Evolutionary conservation across 2,888 invertebrate genomes (phyloP), one percentile per base, ranked within the genome.

Genomic region (Spilosoma lubricipeda): DNA sequence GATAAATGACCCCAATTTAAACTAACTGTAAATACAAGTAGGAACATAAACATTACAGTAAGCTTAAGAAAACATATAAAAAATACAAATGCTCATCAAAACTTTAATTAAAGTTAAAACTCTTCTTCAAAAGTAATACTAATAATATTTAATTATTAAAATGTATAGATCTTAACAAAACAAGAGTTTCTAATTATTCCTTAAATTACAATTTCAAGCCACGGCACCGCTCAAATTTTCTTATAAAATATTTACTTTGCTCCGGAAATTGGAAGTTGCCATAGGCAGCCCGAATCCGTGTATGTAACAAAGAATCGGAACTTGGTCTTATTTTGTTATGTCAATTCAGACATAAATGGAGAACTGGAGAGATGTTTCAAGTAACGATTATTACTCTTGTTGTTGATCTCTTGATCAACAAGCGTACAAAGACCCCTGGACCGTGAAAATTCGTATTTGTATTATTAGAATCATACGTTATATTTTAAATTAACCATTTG

Each of bases 191-290:
- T 63, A 63, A 30, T 30, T 63, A 63, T 63, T 30, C 63, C 8
- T 18, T 30, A 18, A 63, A 30, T 30, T 63, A 27, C 63, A 27
- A 30, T 63, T 30, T 63, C 63, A 63, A 30, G 18, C 30, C 30
- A 63, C 63, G 18, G 30, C 18, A 18, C 48, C 48, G 48, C 15
- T 63, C 30, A 63, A 72, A 78, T 72, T 75, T 36, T 15, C 45
- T 63, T 63, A 63, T 13, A 30, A 63, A 30, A 63, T 63, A 63
- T 63, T 63, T 63, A 63, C 63, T 63, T 63, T 63, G 27, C 63
- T 30, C 30, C 30, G 63, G 63, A 63, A 30, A 63, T 63, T 63
- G 30, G 63, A 30, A 63, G 18, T 63, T 63, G 30, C 30, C 30
- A 63, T 63, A 63, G 63, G 63, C 30, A 63, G 30, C 30, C 30